These are phyloP conservation scores for Burhinus oedicnemus DNA, from an alignment of 2,113 vertebrate species.

Conservation along the genomic window DNA sequence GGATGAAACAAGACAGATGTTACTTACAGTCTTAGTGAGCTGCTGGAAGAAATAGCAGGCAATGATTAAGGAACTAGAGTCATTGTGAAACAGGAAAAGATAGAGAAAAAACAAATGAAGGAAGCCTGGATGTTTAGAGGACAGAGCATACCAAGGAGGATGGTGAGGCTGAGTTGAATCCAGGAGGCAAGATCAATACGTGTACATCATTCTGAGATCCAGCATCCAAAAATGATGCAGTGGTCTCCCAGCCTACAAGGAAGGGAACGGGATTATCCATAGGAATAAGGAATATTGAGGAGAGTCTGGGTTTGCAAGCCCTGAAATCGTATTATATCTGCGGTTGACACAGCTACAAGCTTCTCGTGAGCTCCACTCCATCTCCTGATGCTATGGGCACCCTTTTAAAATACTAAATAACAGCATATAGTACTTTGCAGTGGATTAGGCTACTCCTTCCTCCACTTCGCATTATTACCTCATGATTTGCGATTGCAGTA, in stretches of 20 bases:
- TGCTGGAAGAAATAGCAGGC: background rate
- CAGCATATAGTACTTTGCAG: background rate
- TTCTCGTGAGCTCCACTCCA: background rate
- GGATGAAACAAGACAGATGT: background rate
- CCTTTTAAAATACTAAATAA: background rate
- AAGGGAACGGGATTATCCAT: background rate
- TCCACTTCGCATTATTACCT: background rate
- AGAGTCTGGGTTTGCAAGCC: background rate
- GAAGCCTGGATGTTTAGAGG: background rate
- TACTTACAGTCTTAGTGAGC: background rate
- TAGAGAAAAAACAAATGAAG: background rate
- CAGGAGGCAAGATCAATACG: background rate
- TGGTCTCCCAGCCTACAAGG: rapidly evolving
- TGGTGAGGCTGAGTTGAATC: background rate
- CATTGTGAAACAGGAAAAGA: background rate
- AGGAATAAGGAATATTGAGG: background rate
- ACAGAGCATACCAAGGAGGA: background rate
- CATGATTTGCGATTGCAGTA: background rate
- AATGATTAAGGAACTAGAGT: background rate
- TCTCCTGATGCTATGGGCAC: background rate
- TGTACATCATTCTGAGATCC: background rate
- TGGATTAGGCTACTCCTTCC: background rate
- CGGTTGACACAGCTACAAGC: background rate
- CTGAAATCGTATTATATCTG: background rate
- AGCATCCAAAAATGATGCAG: rapidly evolving